Evolutionary conservation across 2,888 invertebrate genomes (phyloP).

Genomic region (Himalopsyche kuldschensis): DNA sequence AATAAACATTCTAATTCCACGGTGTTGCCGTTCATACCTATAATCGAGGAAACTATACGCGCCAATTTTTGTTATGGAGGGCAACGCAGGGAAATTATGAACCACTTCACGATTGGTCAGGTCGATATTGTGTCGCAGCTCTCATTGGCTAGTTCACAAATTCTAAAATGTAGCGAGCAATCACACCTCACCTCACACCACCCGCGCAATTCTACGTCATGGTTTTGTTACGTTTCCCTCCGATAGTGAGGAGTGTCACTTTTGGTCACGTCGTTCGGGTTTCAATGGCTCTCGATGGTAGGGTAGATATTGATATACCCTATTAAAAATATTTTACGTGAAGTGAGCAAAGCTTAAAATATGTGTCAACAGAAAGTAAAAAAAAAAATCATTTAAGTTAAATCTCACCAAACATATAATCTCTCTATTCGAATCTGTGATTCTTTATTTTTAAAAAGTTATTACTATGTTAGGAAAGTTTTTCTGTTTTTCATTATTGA

Average conservation of each 20-base stretch:
- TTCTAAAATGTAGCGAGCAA: not conserved
- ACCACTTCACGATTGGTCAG: constrained; percentile 2
- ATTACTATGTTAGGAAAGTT: too few relatives aligned
- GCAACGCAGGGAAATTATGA: not conserved
- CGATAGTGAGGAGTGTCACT: not conserved
- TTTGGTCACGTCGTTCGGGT: not conserved
- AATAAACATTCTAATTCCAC: too few relatives aligned
- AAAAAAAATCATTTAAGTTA: too few relatives aligned
- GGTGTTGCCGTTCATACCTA: not conserved
- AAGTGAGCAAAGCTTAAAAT: too few relatives aligned
- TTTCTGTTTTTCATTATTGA: too few relatives aligned
- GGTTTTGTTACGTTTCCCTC: not conserved
- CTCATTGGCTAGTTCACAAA: not conserved
- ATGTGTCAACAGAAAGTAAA: too few relatives aligned
- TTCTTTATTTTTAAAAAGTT: too few relatives aligned
- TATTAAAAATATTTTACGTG: too few relatives aligned
- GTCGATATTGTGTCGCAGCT: not conserved
- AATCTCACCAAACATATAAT: too few relatives aligned
- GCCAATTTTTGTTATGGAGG: not conserved
- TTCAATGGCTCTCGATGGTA: not conserved
- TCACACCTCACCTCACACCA: not conserved
- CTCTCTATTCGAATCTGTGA: too few relatives aligned
- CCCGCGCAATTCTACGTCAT: not conserved
- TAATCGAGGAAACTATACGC: not conserved
- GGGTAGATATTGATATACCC: too few relatives aligned